Evolutionary conservation across 2,113 vertebrate genomes (phyloP), one percentile per base, ranked within the genome.

Genomic region (Philantomba maxwellii): DNA sequence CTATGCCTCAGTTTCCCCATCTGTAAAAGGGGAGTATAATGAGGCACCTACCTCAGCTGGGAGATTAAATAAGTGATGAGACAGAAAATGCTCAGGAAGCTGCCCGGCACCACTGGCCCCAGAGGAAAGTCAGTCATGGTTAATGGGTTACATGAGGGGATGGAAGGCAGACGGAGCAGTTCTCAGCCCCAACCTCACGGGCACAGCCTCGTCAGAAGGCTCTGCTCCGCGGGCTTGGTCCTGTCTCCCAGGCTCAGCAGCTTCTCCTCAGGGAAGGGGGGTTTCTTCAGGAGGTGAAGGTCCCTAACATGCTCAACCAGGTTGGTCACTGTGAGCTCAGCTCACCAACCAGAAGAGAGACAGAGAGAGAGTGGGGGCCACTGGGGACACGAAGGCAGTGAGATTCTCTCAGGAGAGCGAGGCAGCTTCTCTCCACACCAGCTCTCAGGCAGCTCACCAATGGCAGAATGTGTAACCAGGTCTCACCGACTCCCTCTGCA

Each of bases 211-310:
- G 0, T 12, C 36, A 13, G 83, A 9, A 5, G 62, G 25, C 75
- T 47, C 64, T 1, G 36, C 33, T 11, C 23, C 0, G 0, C 0
- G 3, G 11, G 66, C 75, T 58, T 0, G 5, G 53, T 19, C 66
- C 45, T 1, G 0, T 3, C 33, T 19, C 57, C 55, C 0, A 13
- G 43, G 62, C 55, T 19, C n/a, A 19, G 81, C 96, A 94, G 83
- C 66, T 97, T 91, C 92, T 98, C 96, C 0, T 0, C 53, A 25
- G 64, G 53, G 55, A 45, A 9, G 6, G 39, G 25, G 26, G 51
- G 13, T 4, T 12, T 62, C 45, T 30, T 26, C 6, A 10, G 43
- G 45, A 0, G 26, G 60, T 9, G 47, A 14, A 77, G 93, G 75
- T 0, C 19, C 53, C 82, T 3, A 7, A 19, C n/a, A 1, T 6